Evolutionary conservation across 2,888 invertebrate genomes (phyloP).

Genomic region (Xylocampa areola): DNA sequence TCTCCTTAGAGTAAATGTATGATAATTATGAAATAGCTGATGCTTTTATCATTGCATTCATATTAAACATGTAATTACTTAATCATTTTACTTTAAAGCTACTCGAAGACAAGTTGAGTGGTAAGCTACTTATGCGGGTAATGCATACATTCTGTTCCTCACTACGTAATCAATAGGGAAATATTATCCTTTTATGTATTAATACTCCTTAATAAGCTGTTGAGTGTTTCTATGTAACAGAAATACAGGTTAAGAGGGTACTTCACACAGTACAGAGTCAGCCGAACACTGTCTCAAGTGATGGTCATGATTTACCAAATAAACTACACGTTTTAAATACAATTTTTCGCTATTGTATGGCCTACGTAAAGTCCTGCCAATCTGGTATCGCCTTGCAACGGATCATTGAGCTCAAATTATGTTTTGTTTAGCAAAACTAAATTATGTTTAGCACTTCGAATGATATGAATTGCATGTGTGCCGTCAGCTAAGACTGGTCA

Average conservation of each 20-base stretch:
- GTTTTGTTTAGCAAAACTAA: too few species aligned
- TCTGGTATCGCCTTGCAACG: too few species aligned
- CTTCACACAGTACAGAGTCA: background rate
- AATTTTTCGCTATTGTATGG: too few species aligned
- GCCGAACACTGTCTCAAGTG: too few species aligned
- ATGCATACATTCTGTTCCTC: background rate
- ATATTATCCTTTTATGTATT: background rate
- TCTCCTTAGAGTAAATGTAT: background rate
- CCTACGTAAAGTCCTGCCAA: too few species aligned
- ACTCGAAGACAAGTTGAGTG: background rate
- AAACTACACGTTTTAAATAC: too few species aligned
- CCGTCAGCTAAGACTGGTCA: too few species aligned
- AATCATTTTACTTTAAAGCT: slow-evolving; percentile 3
- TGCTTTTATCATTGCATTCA: background rate
- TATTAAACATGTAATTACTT: background rate
- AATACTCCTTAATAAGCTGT: background rate
- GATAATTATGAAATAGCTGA: background rate
- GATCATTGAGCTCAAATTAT: too few species aligned
- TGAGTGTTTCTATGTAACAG: background rate
- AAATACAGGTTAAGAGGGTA: background rate
- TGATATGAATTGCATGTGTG: too few species aligned
- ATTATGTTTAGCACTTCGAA: too few species aligned
- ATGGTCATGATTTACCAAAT: too few species aligned
- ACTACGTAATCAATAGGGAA: slow-evolving; percentile 4
- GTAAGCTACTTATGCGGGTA: background rate